A percentile compares a stretch with the other conserved stretches of the same genome.
These are phyloP conservation scores for Napeogenes sylphis DNA, from an alignment of 2,888 invertebrate genomes.

Conservation along the genomic window DNA sequence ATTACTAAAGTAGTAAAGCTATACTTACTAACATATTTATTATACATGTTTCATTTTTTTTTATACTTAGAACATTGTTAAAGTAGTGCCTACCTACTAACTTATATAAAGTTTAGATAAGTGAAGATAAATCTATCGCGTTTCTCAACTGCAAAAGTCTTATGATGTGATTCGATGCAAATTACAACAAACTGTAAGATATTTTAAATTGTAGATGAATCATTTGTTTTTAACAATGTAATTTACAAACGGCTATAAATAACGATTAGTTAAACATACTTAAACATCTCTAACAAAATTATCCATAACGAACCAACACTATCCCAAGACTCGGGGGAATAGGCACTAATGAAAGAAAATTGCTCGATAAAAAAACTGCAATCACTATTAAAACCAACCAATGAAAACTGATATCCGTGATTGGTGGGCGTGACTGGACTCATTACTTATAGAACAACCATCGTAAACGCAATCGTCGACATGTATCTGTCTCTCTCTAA, in stretches of 20 bases:
- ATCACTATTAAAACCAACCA: conserved; percentile 62
- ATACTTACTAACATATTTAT: too few species aligned
- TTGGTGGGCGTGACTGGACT: conserved; percentile 69
- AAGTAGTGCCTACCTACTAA: too few species aligned
- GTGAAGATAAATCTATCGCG: too few species aligned
- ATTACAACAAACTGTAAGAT: too few species aligned
- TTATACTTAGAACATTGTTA: too few species aligned
- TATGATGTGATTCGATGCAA: too few species aligned
- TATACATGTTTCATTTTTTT: too few species aligned
- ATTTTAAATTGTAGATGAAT: background rate
- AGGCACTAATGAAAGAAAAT: conserved; percentile 58
- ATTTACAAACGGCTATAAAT: conserved; percentile 1
- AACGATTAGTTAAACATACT: conserved; percentile 2
- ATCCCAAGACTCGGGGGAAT: conserved; percentile 40
- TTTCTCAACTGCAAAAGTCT: too few species aligned
- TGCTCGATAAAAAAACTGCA: conserved; percentile 57
- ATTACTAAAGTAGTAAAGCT: conserved; percentile 1
- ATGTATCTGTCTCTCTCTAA: conserved; percentile 41
- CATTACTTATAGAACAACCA: conserved; percentile 60
- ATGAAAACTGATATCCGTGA: conserved; percentile 56
- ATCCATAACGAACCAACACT: conserved; percentile 25
- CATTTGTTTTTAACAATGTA: background rate
- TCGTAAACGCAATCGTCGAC: conserved; percentile 28
- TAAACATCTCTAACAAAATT: conserved; percentile 19
- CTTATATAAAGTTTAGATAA: too few species aligned